Base-by-base conservation (phyloP, 2,888 invertebrate species). In the Rhingia campestris region DNA sequence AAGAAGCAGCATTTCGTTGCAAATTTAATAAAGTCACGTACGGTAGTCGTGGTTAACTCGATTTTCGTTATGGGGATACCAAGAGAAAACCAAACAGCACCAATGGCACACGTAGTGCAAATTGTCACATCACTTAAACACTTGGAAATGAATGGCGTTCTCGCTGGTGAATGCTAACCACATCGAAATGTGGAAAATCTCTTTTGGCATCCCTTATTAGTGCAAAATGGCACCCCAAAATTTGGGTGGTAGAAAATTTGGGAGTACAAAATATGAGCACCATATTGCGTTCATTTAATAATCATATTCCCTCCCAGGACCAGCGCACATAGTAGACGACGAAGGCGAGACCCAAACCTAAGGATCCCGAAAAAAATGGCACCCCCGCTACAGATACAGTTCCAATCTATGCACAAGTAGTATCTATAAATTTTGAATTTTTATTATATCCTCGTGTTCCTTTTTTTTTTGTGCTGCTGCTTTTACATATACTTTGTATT, bases 391-490 rank as follows among this genome's bases (percentile, higher is more conserved):
- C 51, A 80, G 69, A 84, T 84, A 84, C 80, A 84, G 80, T 84
- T 84, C 84, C 84, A 84, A 84, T 84, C 84, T 84, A 84, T 75
- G 84, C 84, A 84, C 84, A 84, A 84, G 84, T 80, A 84, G 84
- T 84, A 84, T 84, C 84, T 84, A 84, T 84, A 84, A 84, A 84
- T 84, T 84, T 84, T 84, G 84, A 84, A 84, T 84, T 84, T 84
- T 84, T 84, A 84, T 84, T 74, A 84, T 66, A 80, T 6, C 43
- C 12, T 45, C 43, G 22, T 22, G 22, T 80, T 74, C 74, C 66
- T 75, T 84, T 80, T 79, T 79, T 79, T 74, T 79, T 58, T 79
- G 74, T 70, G 45, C 53, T 70, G 22, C 22, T 12, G 22, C 12
- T 45, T 22, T 49, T 49, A 54, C 59, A 67, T 77, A 72, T 54